Evolutionary conservation across 2,888 invertebrate species (phyloP).

Genomic region (Yponomeuta evonymella): DNA sequence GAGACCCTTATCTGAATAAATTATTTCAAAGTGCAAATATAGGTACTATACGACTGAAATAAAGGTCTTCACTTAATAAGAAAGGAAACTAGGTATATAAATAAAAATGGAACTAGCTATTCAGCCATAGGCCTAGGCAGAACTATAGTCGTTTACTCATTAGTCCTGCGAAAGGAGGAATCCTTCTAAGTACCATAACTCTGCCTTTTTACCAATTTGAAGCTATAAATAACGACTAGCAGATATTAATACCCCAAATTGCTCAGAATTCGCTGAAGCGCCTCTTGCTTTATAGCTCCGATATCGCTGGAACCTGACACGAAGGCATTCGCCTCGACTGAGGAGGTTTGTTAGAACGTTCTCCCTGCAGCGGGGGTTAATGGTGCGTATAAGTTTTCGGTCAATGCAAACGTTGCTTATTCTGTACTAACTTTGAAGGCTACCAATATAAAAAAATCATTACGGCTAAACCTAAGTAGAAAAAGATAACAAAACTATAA

Average conservation of each 20-base stretch:
- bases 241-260: too few species aligned
- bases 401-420: neutral
- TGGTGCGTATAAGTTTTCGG: constrained; percentile 9
- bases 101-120: too few species aligned
- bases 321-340: neutral
- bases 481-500: neutral
- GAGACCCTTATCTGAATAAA: neutral
- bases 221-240: too few species aligned
- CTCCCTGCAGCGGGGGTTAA: neutral
- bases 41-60: too few species aligned
- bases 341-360: neutral
- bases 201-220: too few species aligned
- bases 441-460: neutral
- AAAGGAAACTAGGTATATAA: too few species aligned
- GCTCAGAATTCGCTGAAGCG: neutral
- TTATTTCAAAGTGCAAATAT: too few species aligned
- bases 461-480: neutral
- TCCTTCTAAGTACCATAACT: too few species aligned
- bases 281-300: neutral
- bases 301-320: neutral
- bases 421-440: neutral
- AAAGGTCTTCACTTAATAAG: too few species aligned
- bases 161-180: too few species aligned
- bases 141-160: too few species aligned
- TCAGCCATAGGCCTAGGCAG: too few species aligned